Percentiles rank a stretch among this genome's conserved stretches.
Evolutionary conservation across 2,113 vertebrate genomes (phyloP).

Genomic region (Corynorhinus townsendii): DNA sequence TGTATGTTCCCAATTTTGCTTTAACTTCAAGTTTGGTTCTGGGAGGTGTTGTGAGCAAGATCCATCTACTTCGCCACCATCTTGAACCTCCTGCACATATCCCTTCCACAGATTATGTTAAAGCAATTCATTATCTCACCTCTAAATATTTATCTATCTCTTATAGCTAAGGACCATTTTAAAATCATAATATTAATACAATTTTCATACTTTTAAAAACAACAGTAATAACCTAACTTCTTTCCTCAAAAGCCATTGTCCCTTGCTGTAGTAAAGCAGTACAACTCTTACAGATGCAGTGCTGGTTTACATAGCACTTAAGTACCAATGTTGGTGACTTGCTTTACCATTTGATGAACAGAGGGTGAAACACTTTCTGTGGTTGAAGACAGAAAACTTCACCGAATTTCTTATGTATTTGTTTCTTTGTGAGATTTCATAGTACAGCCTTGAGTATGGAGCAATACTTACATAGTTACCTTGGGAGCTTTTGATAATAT

Average conservation of each 20-base stretch:
- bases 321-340: neutral
- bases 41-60: too few species aligned
- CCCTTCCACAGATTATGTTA: neutral
- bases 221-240: neutral
- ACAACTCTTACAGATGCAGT: neutral
- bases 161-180: neutral
- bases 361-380: neutral
- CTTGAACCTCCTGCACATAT: neutral
- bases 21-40: too few species aligned
- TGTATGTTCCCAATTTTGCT: too few species aligned
- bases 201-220: neutral
- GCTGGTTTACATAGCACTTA: neutral
- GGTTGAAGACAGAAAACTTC: neutral
- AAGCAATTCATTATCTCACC: neutral
- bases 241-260: neutral
- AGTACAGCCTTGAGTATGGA: neutral
- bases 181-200: neutral
- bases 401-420: neutral
- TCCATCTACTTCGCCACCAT: too few species aligned
- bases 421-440: neutral
- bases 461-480: neutral
- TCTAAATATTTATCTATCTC: neutral
- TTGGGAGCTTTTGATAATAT: neutral
- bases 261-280: neutral
- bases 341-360: neutral